These are phyloP conservation scores for Corythornis madagascariensis DNA, from an alignment of 2,113 vertebrate species.

Conservation along the genomic window DNA sequence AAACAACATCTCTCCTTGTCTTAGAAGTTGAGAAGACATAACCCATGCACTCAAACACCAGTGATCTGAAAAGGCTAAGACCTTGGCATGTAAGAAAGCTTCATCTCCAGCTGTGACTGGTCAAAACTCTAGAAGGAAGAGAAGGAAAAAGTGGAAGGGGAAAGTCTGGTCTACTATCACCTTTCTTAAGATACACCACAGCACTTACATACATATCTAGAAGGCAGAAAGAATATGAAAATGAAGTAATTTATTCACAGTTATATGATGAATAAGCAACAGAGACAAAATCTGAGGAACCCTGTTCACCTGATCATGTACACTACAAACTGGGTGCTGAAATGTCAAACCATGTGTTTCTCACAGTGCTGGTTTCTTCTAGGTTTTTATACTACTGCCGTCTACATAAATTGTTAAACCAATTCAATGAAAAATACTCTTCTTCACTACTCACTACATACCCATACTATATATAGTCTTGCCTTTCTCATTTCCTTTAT, in stretches of 20 bases:
- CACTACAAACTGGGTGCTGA: background rate
- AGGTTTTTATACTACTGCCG: background rate
- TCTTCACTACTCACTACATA: background rate
- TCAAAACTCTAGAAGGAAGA: background rate
- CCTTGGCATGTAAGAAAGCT: background rate
- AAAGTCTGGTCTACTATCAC: background rate
- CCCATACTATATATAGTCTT: too few species aligned
- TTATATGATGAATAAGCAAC: background rate
- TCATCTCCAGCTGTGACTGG: background rate
- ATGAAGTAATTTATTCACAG: background rate
- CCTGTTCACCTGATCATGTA: background rate
- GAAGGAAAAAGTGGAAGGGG: background rate
- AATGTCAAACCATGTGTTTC: background rate
- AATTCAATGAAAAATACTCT: background rate
- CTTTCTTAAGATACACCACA: background rate
- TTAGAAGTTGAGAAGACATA: background rate
- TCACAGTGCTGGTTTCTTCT: background rate
- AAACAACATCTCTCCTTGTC: background rate
- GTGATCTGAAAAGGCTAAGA: background rate
- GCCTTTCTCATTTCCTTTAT: background rate
- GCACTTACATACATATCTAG: accelerated
- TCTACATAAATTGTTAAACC: background rate
- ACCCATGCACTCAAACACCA: background rate
- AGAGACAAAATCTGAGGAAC: background rate
- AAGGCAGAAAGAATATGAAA: background rate